Base-by-base conservation (phyloP, 1,140 invertebrate species). In the Trachymyrmex cornetzi region DNA sequence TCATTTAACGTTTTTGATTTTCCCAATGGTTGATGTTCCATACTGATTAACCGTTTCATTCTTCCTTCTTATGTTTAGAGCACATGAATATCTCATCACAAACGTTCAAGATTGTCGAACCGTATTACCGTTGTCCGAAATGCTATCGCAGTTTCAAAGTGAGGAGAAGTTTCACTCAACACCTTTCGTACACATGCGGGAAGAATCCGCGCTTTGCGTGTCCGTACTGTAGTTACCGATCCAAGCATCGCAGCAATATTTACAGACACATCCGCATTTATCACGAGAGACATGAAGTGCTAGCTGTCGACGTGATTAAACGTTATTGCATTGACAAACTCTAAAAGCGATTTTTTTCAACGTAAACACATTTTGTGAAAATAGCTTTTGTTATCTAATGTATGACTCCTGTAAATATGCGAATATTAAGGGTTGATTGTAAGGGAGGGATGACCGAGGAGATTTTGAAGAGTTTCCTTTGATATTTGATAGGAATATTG, bases 181-280 rank as follows among this genome's bases (percentile, higher is more conserved):
- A 88, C 1, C 6, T 38, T 38, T 38, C 7, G 6, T 67, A 75
- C 44, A 66, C 14, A 24, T 96, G 96, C 79, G 95, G 95, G 5
- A 94, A 96, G 48, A 95, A 96, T 75, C 95, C 96, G 7, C 91
- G 95, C 71, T 95, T 96, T n/a, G 3, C 24, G 85, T 96, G 96
- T 88, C 94, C 93, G 4, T 88, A 93, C 75, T 96, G 95, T 81
- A 72, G 82, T 30, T 92, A 95, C 50, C 90, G 89, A 9, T 92
- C 92, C 30, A 94, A 94, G 50, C 86, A 92, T 34, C 88, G 82
- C 27, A 89, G 77, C 44, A 90, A 93, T 61, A 53, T 93, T 30
- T 89, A 90, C 69, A 77, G 77, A 3, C 92, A 94, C 55, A 89
- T 93, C 34, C n/a, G 24, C 12, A 24, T 0, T 3, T 30, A 9